A percentile compares a stretch with the other conserved stretches of the same genome.
These are phyloP conservation scores for Saturnia pavonia DNA, from an alignment of 2,888 invertebrate species.

Conservation along the genomic window DNA sequence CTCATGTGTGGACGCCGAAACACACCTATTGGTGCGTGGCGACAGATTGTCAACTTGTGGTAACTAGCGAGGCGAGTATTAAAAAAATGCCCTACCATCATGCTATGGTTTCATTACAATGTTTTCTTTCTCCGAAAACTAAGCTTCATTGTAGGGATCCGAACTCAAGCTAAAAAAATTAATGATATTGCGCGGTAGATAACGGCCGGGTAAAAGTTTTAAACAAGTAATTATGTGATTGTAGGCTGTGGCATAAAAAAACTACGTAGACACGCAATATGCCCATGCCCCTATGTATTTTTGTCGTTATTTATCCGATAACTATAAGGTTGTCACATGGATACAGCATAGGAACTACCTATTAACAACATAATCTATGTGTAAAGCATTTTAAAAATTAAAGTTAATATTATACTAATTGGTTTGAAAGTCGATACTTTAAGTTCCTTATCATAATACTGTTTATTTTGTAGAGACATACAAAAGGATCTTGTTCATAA, in stretches of 20 bases:
- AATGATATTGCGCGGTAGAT: neutral
- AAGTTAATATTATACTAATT: neutral
- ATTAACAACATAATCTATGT: neutral
- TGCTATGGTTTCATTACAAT: too few species aligned
- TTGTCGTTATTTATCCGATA: conserved; percentile 11
- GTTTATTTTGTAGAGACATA: neutral
- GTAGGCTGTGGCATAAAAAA: neutral
- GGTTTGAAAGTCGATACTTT: neutral
- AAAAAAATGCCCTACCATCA: too few species aligned
- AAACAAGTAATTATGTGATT: conserved; percentile 1
- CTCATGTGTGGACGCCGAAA: too few species aligned
- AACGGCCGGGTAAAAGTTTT: conserved; percentile 7
- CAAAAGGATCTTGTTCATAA: neutral
- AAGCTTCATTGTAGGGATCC: too few species aligned
- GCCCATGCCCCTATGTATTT: conserved; percentile 3
- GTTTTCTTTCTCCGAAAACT: too few species aligned
- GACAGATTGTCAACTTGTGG: too few species aligned
- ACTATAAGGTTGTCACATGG: conserved; percentile 6
- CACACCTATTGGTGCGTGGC: too few species aligned
- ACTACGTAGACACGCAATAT: neutral
- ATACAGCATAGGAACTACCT: neutral
- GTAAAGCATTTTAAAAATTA: neutral
- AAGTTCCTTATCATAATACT: neutral
- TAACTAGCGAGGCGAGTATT: too few species aligned
- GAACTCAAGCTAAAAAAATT: too few species aligned